Evolutionary conservation across 2,113 vertebrate genomes (phyloP), one percentile per base, ranked within the genome.

Genomic region (Sterrhoptilus dennistouni): DNA sequence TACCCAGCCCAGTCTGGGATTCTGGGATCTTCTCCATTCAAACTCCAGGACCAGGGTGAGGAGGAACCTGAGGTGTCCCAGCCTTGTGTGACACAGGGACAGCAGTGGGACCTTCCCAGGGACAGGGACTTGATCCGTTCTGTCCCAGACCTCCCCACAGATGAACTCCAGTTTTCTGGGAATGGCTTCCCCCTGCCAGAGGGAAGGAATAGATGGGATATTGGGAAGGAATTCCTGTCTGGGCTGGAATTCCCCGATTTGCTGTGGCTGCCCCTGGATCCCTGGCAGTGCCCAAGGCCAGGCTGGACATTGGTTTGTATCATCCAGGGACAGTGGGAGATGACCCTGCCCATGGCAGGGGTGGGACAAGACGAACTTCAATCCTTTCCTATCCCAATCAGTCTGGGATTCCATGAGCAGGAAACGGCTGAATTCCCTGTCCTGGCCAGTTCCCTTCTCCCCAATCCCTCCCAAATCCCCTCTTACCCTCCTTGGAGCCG

Each of bases 401-500:
- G 0, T 9, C 38, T 16, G 23, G 4, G 2, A 33, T 38, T 45
- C 69, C 53, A 31, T 0, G 21, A 15, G 1, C 5, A 31, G 29
- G 21, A 19, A 42, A 5, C 3, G 28, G 15, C 9, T 8, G 23
- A 38, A 3, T 0, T 7, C 44, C 14, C 28, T 38, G 6, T 8
- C 17, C 70, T 11, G 49, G 42, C 0, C 25, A 11, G 1, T 19
- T 33, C 19, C 44, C 33, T 15, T 1, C 1, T 45, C 54, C 63
- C 45, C 14, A 0, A 11, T 2, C 6, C 18, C 63, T 49, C 29
- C 2, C 15, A 21, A 6, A 22, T n/a, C 8, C n/a, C 56, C 1
- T 4, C 54, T 56, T 1, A 99, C 99, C 99, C 98, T 99, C 99
- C 95, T 99, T 99, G 80, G 99, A 99, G 31, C 99, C 99, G 3